Evolutionary conservation across 2,888 invertebrate genomes (phyloP).

Genomic region (Clistopyga incitator): DNA sequence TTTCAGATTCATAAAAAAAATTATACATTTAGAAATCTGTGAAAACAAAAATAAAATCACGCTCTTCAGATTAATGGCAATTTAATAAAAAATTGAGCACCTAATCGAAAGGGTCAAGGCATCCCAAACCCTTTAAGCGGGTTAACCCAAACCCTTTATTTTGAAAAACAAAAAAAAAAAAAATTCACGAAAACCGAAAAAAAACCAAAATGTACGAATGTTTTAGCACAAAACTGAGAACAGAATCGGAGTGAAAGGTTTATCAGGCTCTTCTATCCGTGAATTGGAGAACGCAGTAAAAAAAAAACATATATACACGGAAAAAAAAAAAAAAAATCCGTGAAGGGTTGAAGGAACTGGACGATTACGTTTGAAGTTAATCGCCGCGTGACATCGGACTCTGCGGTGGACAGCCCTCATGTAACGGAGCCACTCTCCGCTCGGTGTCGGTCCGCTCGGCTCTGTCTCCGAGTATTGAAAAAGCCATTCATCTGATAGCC

Average conservation of each 20-base stretch:
- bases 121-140: no score
- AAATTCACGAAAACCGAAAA: no score
- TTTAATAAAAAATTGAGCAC: no score
- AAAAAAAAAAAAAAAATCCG: slow-evolving; percentile 1
- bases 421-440: slow-evolving; percentile 59
- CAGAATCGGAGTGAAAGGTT: background rate
- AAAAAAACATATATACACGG: background rate
- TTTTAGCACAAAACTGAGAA: no score
- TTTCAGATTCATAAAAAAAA: no score
- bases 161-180: no score
- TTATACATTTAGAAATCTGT: no score
- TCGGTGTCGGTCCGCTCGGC: slow-evolving; percentile 27
- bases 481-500: slow-evolving; percentile 81
- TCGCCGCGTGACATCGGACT: slow-evolving; percentile 82
- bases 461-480: slow-evolving; percentile 77
- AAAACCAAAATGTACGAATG: no score
- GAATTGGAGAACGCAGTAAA: background rate
- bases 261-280: background rate
- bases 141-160: no score
- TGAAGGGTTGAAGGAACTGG: slow-evolving; percentile 15
- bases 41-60: no score
- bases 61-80: no score
- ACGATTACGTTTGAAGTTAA: slow-evolving; percentile 80
- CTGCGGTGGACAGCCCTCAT: slow-evolving; percentile 84
- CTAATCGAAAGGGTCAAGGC: no score